Conservation (phyloP, 2,888 invertebrate genomes). For the Julus scanicus region DNA sequence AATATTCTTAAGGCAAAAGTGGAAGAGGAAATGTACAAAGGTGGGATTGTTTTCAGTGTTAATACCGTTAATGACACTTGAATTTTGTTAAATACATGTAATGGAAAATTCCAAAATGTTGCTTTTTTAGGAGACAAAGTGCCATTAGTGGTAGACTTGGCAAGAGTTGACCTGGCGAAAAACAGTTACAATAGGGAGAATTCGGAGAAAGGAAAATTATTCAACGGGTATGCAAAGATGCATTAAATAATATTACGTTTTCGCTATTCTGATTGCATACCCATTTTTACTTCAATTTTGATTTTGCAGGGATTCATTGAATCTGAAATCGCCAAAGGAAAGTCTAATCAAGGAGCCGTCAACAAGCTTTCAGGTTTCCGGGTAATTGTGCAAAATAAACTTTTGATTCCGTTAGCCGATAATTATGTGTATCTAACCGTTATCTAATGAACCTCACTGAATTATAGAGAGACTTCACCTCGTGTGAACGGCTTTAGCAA, state of each 20-base stretch:
- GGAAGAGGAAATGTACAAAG: slow-evolving; percentile 73
- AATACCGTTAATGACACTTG: not conserved
- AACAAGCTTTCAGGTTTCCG: not conserved
- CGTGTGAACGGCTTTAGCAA: slow-evolving; percentile 49
- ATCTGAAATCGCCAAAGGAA: slow-evolving; percentile 20
- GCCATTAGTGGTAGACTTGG: slow-evolving; percentile 53
- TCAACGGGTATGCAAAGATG: slow-evolving; percentile 52
- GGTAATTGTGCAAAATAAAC: not conserved
- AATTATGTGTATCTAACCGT: not conserved
- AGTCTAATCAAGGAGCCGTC: slow-evolving; percentile 44
- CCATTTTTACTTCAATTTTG: not conserved
- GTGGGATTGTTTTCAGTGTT: not conserved
- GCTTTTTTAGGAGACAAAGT: slow-evolving; percentile 53
- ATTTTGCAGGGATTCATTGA: slow-evolving; percentile 43
- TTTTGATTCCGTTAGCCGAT: not conserved
- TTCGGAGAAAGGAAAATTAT: slow-evolving; percentile 56
- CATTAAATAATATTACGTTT: not conserved
- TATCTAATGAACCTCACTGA: not conserved
- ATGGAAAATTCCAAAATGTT: not conserved
- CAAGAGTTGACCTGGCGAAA: slow-evolving; percentile 55
- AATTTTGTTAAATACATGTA: no score
- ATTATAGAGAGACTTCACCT: slow-evolving; percentile 15
- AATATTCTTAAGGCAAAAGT: slow-evolving; percentile 88
- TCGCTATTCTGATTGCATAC: not conserved
- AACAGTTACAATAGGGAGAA: slow-evolving; percentile 54